Evolutionary conservation across 2,113 vertebrate species (phyloP).

Genomic region (Catharus minimus): DNA sequence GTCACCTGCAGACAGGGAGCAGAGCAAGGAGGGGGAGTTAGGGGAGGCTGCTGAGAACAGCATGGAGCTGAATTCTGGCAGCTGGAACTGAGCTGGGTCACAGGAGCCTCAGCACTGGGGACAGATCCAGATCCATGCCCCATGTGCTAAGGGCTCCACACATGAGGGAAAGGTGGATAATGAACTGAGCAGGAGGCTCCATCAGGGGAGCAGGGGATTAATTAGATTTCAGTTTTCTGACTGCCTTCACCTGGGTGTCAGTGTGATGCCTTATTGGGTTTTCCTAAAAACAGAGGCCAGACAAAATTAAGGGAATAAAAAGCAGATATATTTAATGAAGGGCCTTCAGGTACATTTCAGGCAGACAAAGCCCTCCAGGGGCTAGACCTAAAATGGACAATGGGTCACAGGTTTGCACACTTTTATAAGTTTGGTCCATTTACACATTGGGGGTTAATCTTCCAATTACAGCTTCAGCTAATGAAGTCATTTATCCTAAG

Average conservation of each 20-base stretch:
- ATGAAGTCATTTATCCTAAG: background rate
- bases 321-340: background rate
- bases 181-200: background rate
- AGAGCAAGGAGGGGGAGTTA: background rate
- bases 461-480: background rate
- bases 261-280: background rate
- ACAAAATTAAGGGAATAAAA: background rate
- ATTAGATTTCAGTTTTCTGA: background rate
- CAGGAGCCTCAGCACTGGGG: background rate
- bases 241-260: background rate
- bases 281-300: background rate
- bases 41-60: background rate
- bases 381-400: accelerated
- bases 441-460: background rate
- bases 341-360: background rate
- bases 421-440: background rate
- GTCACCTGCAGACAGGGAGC: background rate
- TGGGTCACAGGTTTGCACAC: accelerated
- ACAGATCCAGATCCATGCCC: background rate
- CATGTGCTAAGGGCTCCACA: background rate
- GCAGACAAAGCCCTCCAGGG: accelerated
- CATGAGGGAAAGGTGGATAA: background rate
- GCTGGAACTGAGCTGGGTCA: background rate
- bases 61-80: background rate
- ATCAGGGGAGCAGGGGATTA: background rate